Evolutionary conservation across 1,140 invertebrate genomes (phyloP).

Genomic region (Laodelphax striatellus): DNA sequence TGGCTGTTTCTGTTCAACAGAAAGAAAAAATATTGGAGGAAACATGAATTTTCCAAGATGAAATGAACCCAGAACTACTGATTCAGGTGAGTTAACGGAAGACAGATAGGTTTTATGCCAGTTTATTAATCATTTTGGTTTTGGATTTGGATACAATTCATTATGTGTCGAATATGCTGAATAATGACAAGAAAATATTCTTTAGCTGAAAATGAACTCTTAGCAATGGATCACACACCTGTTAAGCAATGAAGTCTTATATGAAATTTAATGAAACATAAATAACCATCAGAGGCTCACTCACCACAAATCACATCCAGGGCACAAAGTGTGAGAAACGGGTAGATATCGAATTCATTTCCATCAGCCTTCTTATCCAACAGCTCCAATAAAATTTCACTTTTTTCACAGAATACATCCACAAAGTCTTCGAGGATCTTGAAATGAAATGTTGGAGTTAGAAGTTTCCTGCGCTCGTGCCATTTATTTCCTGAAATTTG

Average conservation of each 20-base stretch:
- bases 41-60: too few relatives aligned
- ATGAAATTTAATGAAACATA: too few relatives aligned
- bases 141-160: too few relatives aligned
- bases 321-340: slow-evolving; percentile 48
- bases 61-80: too few relatives aligned
- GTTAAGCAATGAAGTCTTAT: too few relatives aligned
- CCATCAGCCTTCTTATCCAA: slow-evolving; percentile 26
- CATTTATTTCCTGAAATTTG: slow-evolving; percentile 43
- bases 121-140: too few relatives aligned
- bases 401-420: slow-evolving; percentile 56
- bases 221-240: too few relatives aligned
- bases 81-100: too few relatives aligned
- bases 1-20: slow-evolving; percentile 43
- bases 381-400: slow-evolving; percentile 27
- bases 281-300: slow-evolving; percentile 13
- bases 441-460: slow-evolving; percentile 79
- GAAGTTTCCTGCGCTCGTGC: slow-evolving; percentile 47
- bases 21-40: neutral
- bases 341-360: slow-evolving; percentile 42
- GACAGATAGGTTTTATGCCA: too few relatives aligned
- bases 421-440: slow-evolving; percentile 66
- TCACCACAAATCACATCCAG: slow-evolving; percentile 64
- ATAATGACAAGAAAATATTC: too few relatives aligned
- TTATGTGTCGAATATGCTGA: too few relatives aligned
- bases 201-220: too few relatives aligned